These are phyloP conservation scores for Chamaetylas fuelleborni DNA, from an alignment of 2,113 vertebrate species.

Conservation along the genomic window DNA sequence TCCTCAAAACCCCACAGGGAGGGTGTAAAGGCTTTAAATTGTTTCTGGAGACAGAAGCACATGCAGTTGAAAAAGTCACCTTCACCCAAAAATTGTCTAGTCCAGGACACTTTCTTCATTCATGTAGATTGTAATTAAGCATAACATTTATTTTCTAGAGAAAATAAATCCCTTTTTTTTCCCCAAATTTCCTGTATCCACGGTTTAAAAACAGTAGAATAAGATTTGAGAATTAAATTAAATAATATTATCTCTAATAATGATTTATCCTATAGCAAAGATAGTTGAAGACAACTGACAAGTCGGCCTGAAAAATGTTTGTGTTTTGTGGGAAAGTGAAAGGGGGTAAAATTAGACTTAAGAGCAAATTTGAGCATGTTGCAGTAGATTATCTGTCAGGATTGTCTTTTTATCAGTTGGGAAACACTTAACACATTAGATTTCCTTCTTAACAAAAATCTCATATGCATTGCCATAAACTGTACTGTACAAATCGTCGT, in stretches of 20 bases:
- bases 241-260: background rate
- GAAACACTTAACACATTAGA: background rate
- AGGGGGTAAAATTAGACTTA: background rate
- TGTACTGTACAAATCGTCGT: fast-evolving
- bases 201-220: background rate
- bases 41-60: background rate
- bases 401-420: background rate
- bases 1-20: background rate
- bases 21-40: background rate
- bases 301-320: background rate
- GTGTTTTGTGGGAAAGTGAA: background rate
- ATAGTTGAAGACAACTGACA: background rate
- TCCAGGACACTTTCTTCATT: background rate
- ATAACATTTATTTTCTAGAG: background rate
- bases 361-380: background rate
- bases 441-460: background rate
- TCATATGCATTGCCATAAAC: background rate
- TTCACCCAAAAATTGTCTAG: background rate
- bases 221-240: background rate
- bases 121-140: background rate
- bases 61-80: background rate
- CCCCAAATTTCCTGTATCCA: fast-evolving
- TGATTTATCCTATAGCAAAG: background rate
- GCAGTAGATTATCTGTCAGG: background rate
- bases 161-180: background rate